Evolutionary conservation across 2,797 vertebrate species (phyloP).

Genomic region (Limosa lapponica): DNA sequence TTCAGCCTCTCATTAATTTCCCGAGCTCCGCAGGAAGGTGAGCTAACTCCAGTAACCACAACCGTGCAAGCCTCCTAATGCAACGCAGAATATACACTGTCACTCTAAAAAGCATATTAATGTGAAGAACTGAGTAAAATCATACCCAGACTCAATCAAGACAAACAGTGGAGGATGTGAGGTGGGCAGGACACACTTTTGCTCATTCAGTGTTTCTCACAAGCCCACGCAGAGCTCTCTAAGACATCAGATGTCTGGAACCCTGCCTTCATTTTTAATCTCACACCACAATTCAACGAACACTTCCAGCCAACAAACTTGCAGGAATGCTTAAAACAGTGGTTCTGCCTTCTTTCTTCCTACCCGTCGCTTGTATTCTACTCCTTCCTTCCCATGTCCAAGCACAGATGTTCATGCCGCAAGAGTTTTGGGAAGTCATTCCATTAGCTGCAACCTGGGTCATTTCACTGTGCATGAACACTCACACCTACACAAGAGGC

Average conservation of each 20-base stretch:
- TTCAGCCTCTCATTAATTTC: neutral
- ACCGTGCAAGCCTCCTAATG: neutral
- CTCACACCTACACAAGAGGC: neutral
- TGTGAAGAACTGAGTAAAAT: slow-evolving; percentile 4
- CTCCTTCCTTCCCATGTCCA: neutral
- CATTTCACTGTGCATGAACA: neutral
- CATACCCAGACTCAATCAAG: neutral
- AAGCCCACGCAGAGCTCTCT: slow-evolving; percentile 11
- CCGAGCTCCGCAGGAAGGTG: neutral
- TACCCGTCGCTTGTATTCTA: neutral
- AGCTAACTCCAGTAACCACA: neutral
- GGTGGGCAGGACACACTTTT: slow-evolving; percentile 13
- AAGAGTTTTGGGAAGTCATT: neutral
- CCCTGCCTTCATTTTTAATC: neutral
- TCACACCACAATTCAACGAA: neutral
- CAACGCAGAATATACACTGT: neutral
- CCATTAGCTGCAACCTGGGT: neutral
- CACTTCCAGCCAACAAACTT: neutral
- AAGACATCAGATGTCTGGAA: slow-evolving; percentile 24
- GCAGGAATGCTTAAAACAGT: neutral
- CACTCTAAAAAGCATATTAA: neutral
- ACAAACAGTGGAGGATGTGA: neutral
- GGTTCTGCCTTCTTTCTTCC: neutral
- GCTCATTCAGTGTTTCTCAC: slow-evolving; percentile 50
- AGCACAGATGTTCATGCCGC: neutral